Percentiles rank a stretch among this genome's conserved stretches.
These are phyloP conservation scores for Tachina grossa DNA, from an alignment of 2,888 invertebrate genomes.

Conservation along the genomic window DNA sequence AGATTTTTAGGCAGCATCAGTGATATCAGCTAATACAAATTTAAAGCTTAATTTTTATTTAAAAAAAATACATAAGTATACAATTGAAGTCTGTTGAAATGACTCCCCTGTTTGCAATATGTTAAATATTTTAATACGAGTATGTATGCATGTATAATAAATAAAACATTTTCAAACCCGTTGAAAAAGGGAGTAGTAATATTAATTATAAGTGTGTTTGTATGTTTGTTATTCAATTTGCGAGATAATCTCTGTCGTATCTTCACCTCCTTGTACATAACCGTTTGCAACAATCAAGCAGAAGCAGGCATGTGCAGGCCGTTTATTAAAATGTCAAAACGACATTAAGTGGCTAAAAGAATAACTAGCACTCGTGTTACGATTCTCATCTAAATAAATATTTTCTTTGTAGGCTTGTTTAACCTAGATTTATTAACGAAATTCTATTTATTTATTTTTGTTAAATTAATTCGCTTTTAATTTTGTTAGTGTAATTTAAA, in stretches of 20 bases:
- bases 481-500: not conserved
- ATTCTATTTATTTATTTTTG: not conserved
- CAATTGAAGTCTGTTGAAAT: not conserved
- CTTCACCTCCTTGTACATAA: not conserved
- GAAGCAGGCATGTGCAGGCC: slow-evolving; percentile 82
- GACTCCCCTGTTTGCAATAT: not conserved
- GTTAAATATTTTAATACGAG: not conserved
- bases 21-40: not conserved
- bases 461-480: not conserved
- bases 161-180: not conserved
- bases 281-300: slow-evolving; percentile 77
- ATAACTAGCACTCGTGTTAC: not conserved
- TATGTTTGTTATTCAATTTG: slow-evolving; percentile 39
- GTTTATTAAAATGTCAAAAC: slow-evolving; percentile 78
- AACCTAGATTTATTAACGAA: not conserved
- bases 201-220: slow-evolving; percentile 22
- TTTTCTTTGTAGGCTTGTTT: not conserved
- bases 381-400: slow-evolving; percentile 25
- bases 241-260: slow-evolving; percentile 40
- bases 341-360: slow-evolving; percentile 48
- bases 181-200: slow-evolving; percentile 22
- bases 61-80: not conserved
- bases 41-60: slow-evolving; percentile 6
- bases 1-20: not conserved
- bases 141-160: not conserved